A percentile compares a stretch with the other conserved stretches of the same genome.
phyloP scores from a whole-genome alignment of 2,113 vertebrate species.

The Nibea albiflora region DNA sequence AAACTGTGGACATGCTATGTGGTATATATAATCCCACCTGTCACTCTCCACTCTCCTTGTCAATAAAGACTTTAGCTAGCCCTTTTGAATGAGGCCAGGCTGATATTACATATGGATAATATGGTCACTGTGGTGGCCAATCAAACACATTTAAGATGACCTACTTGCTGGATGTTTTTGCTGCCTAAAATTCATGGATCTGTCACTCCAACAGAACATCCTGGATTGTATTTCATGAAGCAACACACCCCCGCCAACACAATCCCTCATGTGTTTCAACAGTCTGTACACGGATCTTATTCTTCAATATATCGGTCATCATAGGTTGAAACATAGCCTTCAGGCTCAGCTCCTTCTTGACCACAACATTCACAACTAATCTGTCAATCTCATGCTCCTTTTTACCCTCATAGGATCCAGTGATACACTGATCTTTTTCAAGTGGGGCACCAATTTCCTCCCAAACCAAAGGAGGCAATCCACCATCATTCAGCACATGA shows the following conservation, averaged over 20 bases:
- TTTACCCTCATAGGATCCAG: background rate
- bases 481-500: background rate
- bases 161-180: too few relatives aligned
- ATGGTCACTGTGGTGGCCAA: too few relatives aligned
- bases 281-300: too few relatives aligned
- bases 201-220: background rate
- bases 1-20: background rate
- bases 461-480: background rate
- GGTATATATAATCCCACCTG: too few relatives aligned
- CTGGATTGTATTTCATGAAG: background rate
- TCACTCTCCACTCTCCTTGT: too few relatives aligned
- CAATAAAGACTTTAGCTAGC: too few relatives aligned
- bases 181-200: background rate
- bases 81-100: too few relatives aligned
- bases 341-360: background rate
- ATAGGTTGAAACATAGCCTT: background rate
- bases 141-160: too few relatives aligned
- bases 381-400: background rate
- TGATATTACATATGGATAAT: too few relatives aligned
- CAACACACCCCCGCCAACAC: background rate
- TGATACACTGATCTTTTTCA: background rate
- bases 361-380: background rate
- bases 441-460: background rate
- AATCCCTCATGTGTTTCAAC: too few relatives aligned
- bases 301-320: too few relatives aligned